Conservation (phyloP, 2,113 vertebrate species). For the Eretmochelys imbricata region DNA sequence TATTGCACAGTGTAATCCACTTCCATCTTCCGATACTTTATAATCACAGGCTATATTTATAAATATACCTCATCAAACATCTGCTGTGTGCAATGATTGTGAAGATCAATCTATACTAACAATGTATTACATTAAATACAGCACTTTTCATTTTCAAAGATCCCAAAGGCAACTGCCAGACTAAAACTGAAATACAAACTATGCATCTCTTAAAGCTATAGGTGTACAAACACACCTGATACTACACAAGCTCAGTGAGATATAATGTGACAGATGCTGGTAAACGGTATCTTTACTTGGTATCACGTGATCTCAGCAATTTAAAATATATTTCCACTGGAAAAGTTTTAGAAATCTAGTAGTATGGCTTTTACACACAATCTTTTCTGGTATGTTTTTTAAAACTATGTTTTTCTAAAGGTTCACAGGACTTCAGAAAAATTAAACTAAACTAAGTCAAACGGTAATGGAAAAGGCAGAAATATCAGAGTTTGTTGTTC, state of each 20-base stretch:
- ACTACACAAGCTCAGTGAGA: rapidly evolving
- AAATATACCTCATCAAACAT: background rate
- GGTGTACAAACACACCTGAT: background rate
- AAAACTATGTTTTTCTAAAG: background rate
- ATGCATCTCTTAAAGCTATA: rapidly evolving
- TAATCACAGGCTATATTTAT: background rate
- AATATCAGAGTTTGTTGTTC: background rate
- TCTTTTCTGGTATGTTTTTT: background rate
- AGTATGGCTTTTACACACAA: background rate
- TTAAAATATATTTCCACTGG: background rate
- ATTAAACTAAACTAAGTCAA: rapidly evolving
- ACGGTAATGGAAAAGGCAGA: background rate
- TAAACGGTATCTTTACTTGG: background rate
- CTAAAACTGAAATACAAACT: background rate
- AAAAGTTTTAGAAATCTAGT: background rate
- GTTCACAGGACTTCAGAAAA: background rate
- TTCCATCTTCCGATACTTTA: constrained; percentile 20
- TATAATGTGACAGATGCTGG: rapidly evolving
- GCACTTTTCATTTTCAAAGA: background rate
- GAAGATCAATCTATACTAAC: background rate
- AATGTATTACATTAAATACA: background rate
- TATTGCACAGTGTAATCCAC: constrained; percentile 8
- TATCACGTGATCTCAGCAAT: background rate
- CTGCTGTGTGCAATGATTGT: background rate
- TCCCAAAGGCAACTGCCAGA: background rate